Conservation (phyloP, 2,888 invertebrate genomes). For the Panorpa germanica region DNA sequence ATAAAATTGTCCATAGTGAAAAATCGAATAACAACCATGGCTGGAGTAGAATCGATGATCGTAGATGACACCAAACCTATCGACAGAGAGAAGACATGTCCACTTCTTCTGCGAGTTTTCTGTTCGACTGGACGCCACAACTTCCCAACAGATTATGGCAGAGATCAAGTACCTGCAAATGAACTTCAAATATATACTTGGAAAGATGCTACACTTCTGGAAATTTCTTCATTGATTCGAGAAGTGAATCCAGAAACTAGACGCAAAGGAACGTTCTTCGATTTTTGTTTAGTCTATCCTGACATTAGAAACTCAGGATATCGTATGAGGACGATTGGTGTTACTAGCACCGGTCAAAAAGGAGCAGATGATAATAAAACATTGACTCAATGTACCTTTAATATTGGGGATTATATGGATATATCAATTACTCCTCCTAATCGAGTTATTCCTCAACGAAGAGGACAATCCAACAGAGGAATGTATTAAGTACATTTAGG, state of each 20-base stretch:
- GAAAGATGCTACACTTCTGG: constrained; percentile 91
- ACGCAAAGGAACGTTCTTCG: constrained; percentile 90
- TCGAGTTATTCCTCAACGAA: constrained; percentile 52
- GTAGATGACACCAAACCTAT: constrained; percentile 63
- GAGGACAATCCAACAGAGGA: too few species aligned
- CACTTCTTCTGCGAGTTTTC: constrained; percentile 82
- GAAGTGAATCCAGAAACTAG: constrained; percentile 97
- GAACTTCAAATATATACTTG: constrained; percentile 98
- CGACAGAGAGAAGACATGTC: constrained; percentile 90
- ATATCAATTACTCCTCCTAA: constrained; percentile 83
- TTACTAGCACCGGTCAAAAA: constrained; percentile 79
- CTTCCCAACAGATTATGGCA: constrained; percentile 70
- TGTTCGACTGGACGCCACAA: constrained; percentile 88
- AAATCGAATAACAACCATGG: too few species aligned
- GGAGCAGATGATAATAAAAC: constrained; percentile 92
- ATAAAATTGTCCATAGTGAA: too few species aligned
- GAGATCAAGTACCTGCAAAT: constrained; percentile 88
- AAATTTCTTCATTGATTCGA: constrained; percentile 89
- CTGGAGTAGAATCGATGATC: constrained; percentile 59
- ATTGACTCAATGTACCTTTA: constrained; percentile 67
- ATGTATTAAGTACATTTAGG: too few species aligned
- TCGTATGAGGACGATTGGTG: constrained; percentile 84
- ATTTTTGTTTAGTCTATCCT: constrained; percentile 81
- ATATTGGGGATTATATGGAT: constrained; percentile 93
- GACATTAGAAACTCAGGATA: constrained; percentile 62